Evolutionary conservation across 2,113 vertebrate species (phyloP), one percentile per base, ranked within the genome.

Genomic region (Murina feae): DNA sequence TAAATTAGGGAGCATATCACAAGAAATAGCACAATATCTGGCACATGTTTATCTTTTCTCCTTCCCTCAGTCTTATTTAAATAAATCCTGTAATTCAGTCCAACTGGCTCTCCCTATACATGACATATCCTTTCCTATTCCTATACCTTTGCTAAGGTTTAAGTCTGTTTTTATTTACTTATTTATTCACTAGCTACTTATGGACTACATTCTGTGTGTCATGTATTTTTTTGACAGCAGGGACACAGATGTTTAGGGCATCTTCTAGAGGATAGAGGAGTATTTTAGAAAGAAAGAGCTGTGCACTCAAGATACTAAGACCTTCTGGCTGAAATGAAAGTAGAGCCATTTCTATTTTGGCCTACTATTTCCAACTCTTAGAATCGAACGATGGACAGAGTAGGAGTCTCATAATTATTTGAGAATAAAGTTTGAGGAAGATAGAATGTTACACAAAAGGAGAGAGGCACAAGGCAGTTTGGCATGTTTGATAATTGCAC

Each of bases 401-500:
- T 65, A 69, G 63, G 32, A 42, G 32, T 92, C 32, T 86, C 42
- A 30, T 60, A 86, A 94, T 28, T 81, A 35, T 60, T 95, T 93
- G 37, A 93, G 18, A 79, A 76, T 75, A 94, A 58, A 93, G 76
- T 71, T 87, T 90, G 72, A 86, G 47, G 69, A 47, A 80, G 49
- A 78, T 68, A 23, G 11, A 80, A 63, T 21, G n/a, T 32, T 30
- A 28, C 3, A 86, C 72, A 89, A 47, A 74, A 11, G 18, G 12
- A 86, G 12, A 30, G 58, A 84, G 58, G 25, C 11, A 74, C 21
- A 37, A 86, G 20, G 74, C 18, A 82, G 30, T 44, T 68, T 78
- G 47, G 18, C 53, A 81, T 89, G 18, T 86, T 89, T 93, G 69
- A 66, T 63, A 32, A 86, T 32, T 91, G 16, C 4, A 42, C 1